Evolutionary conservation across 2,888 invertebrate genomes (phyloP), one percentile per base, ranked within the genome.

Genomic region (Gymnosoma rotundatum): DNA sequence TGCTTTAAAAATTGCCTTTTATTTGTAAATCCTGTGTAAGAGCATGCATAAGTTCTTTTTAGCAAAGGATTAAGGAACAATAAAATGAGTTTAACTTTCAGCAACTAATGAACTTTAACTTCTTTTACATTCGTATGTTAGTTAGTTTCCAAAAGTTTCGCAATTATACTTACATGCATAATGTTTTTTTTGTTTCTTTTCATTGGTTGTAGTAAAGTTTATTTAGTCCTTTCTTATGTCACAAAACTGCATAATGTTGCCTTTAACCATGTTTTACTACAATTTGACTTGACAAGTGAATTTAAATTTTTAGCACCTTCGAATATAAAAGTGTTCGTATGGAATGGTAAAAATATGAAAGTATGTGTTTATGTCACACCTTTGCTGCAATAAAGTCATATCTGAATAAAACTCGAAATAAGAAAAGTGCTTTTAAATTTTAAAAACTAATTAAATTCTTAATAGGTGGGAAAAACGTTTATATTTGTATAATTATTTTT

Each of bases 291-390:
- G 45, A 16, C 12, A 48, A 48, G 2, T n/a, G 16, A 58, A 75
- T 66, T 66, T 66, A 48, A 64, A 66, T 56, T 58, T 75, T 75
- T 56, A 45, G 56, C 48, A 56, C 64, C 75, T 64, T 45, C 56
- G 45, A 75, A 66, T 45, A 66, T 56, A 12, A 2, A n/a, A 58
- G 14, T 61, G 32, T 42, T 0, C 3, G 38, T 50, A 32, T 20
- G 38, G 21, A 6, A n/a, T 1, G 2, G 16, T n/a, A 36, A 36
- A 32, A 25, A 76, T 60, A 25, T 25, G 8, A 56, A 20, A 32
- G 54, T 76, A 67, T 38, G 56, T 66, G 8, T 6, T 7, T 32
- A 32, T 0, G 6, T 32, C 8, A 8, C 8, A 0, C 7, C 6
- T 32, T 32, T 32, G 32, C 32, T 5, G 8, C 32, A 32, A 7